Base-by-base conservation (phyloP, 2,797 vertebrate genomes). In the Cirrhinus mrigala region DNA sequence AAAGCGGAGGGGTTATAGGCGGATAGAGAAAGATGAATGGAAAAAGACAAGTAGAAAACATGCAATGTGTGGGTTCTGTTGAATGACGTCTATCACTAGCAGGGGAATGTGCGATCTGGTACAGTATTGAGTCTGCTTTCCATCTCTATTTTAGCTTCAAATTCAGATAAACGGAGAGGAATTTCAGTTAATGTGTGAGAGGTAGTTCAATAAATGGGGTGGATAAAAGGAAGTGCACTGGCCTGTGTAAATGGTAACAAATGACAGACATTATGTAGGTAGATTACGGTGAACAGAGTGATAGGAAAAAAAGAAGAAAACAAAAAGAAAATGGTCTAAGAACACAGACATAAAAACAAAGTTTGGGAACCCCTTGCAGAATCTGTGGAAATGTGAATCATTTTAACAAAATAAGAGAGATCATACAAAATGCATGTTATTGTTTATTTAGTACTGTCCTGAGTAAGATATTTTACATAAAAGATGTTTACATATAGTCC, bases 41-140 rank as follows among this genome's bases (percentile, higher is more conserved):
- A 14, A 40, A 60, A 33, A n/a, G n/a, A 71, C 7, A n/a, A 24
- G 33, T n/a, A 74, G 22, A 27, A 62, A 66, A 18, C 20, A n/a
- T 48, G 46, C 27, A 37, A 44, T 9, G 46, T 54, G 46, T 76
- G 58, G 12, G 46, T 73, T 83, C 73, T 76, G 29, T 73, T 76
- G n/a, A 83, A 76, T 54, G 60, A 62, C 76, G 58, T 54, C 6
- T 22, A 52, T 76, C 29, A 27, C 10, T 66, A n/a, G 62, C 46
- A 37, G 24, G 46, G 50, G 20, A 76, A 54, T 16, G 90, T 90
- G 83, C 24, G 27, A 81, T 85, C 88, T 88, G 75, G 83, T 87
- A 91, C 88, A 44, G 3, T 54, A 56, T 11, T n/a, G 24, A 10
- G 71, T n/a, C 58, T 83, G 81, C 29, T 83, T 83, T 66, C 12